Percentiles rank a stretch among this genome's conserved stretches.
Conservation (phyloP, 37 sponge, comb jelly and placozoan genomes). For the Ephydatia muelleri region DNA sequence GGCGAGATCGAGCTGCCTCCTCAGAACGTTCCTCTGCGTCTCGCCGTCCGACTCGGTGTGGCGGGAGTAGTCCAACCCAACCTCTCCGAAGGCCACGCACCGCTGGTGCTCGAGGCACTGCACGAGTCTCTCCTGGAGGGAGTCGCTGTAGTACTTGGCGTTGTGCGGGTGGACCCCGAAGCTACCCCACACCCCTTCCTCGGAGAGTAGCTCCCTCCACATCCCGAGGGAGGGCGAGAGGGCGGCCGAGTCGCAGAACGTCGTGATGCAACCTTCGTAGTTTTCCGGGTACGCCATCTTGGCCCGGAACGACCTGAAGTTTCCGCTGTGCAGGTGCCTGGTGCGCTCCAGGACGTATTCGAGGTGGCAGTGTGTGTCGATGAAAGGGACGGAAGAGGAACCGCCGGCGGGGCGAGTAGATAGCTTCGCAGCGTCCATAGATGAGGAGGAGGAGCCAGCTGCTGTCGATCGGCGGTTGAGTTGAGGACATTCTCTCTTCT, state of each 20-base stretch:
- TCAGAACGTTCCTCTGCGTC: constrained; percentile 63
- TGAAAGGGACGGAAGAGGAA: constrained; percentile 39
- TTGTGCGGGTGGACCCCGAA: constrained; percentile 95
- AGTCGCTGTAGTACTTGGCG: constrained; percentile 61
- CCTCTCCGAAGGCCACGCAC: constrained; percentile 91
- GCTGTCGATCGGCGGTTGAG: neutral
- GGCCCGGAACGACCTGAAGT: constrained; percentile 51
- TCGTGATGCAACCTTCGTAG: constrained; percentile 87
- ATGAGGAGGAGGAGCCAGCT: neutral
- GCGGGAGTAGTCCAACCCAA: constrained; percentile 85
- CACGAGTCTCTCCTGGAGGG: constrained; percentile 65
- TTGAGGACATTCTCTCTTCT: constrained; percentile 47
- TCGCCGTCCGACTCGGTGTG: constrained; percentile 50
- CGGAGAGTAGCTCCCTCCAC: constrained; percentile 76
- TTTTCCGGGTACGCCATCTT: constrained; percentile 63
- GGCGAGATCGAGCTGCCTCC: constrained; percentile 72
- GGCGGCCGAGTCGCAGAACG: constrained; percentile 92
- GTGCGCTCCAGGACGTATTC: constrained; percentile 86
- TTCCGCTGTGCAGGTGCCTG: constrained; percentile 32
- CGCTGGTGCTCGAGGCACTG: constrained; percentile 69
- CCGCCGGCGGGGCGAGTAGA: neutral
- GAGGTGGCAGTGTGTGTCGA: constrained; percentile 96
- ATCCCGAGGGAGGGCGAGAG: constrained; percentile 77
- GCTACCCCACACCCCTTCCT: constrained; percentile 81
- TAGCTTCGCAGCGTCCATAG: neutral